Conservation (phyloP, 2,888 invertebrate genomes). For the Podabrus alpinus region DNA sequence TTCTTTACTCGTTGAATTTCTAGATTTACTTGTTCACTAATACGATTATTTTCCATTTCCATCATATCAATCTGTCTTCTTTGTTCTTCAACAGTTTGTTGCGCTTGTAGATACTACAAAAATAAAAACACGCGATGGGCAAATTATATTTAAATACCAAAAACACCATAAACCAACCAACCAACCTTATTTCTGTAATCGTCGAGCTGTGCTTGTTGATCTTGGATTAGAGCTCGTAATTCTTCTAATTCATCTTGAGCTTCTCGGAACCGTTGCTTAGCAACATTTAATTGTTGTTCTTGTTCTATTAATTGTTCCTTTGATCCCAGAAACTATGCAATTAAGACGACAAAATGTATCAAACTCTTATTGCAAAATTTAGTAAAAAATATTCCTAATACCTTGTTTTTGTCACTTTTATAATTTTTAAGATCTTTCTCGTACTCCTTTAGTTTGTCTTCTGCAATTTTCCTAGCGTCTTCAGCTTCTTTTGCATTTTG, state of each 20-base stretch:
- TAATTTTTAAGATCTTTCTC: slow-evolving; percentile 58
- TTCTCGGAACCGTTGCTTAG: slow-evolving; percentile 61
- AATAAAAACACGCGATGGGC: background rate
- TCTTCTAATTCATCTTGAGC: slow-evolving; percentile 66
- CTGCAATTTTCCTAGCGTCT: slow-evolving; percentile 60
- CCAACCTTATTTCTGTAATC: slow-evolving; percentile 70
- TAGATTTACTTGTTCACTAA: slow-evolving; percentile 71
- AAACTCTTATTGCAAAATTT: background rate
- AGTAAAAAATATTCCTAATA: slow-evolving; percentile 1
- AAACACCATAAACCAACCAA: background rate
- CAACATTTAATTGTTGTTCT: slow-evolving; percentile 59
- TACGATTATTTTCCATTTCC: slow-evolving; percentile 72
- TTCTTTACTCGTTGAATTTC: slow-evolving; percentile 73
- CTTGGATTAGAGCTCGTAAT: slow-evolving; percentile 63
- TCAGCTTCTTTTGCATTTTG: slow-evolving; percentile 52
- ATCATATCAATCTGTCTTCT: slow-evolving; percentile 69
- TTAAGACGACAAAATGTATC: slow-evolving; percentile 3
- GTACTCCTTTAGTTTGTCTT: slow-evolving; percentile 63
- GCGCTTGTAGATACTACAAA: slow-evolving; percentile 64
- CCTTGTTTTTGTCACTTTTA: slow-evolving; percentile 44
- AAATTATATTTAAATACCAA: background rate
- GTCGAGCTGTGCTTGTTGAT: slow-evolving; percentile 68
- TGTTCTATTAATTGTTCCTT: slow-evolving; percentile 69
- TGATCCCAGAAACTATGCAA: slow-evolving; percentile 51
- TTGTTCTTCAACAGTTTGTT: slow-evolving; percentile 73